A percentile compares a stretch with the other conserved stretches of the same genome.
phyloP scores from a whole-genome alignment of 2,888 invertebrate genomes.

The Spilarctia lutea region DNA sequence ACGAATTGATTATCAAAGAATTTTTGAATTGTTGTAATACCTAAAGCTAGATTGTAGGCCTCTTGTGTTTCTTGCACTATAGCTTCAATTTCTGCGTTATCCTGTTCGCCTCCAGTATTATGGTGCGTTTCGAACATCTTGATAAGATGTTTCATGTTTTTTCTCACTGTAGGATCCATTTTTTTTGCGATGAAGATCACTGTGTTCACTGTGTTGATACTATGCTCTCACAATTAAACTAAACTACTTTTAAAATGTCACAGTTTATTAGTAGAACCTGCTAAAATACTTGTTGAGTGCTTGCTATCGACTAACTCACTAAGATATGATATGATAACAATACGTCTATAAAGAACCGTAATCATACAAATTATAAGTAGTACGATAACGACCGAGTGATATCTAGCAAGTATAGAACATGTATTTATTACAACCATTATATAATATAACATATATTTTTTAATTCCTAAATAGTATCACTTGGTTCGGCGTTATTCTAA shows the following conservation, averaged over 20 bases:
- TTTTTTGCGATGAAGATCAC: constrained; percentile 29
- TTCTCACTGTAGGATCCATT: constrained; percentile 62
- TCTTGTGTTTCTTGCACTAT: constrained; percentile 48
- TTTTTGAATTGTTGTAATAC: constrained; percentile 39
- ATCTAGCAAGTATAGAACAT: constrained; percentile 17
- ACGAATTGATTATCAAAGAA: not conserved
- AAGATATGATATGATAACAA: constrained; percentile 71
- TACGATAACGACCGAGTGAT: constrained; percentile 44
- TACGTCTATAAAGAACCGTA: constrained; percentile 53
- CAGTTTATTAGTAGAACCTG: constrained; percentile 25
- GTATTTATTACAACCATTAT: constrained; percentile 10
- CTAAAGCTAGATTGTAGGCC: constrained; percentile 56
- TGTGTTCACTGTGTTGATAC: not conserved
- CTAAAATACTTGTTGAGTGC: constrained; percentile 49
- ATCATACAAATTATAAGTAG: constrained; percentile 56
- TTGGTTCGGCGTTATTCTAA: not conserved
- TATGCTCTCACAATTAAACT: constrained; percentile 23
- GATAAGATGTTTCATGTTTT: constrained; percentile 73
- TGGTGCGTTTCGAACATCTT: constrained; percentile 74
- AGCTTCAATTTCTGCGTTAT: constrained; percentile 56
- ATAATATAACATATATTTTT: not conserved
- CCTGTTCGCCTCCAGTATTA: constrained; percentile 56
- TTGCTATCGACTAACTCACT: constrained; percentile 66
- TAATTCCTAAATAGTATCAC: not conserved
- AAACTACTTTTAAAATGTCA: constrained; percentile 23